These are phyloP conservation scores for Shargacucullia verbasci DNA, from an alignment of 2,888 invertebrate genomes.

Conservation along the genomic window DNA sequence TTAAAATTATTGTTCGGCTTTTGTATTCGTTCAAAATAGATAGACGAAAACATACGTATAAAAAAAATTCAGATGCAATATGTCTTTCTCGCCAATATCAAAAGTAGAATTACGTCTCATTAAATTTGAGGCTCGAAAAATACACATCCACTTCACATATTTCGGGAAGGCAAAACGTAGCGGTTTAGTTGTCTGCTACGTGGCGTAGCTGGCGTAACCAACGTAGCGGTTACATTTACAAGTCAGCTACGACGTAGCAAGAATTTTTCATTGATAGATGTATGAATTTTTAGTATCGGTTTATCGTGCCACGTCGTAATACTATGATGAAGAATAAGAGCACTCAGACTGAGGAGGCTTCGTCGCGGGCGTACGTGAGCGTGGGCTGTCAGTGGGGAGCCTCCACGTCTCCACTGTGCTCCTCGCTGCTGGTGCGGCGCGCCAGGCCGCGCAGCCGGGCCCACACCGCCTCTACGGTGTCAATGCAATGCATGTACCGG, in stretches of 20 bases:
- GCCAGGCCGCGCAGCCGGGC: background rate
- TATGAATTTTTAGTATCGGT: conserved; percentile 31
- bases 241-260: too few relatives aligned
- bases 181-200: too few relatives aligned
- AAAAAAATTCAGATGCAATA: too few relatives aligned
- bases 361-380: conserved; percentile 11
- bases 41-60: too few relatives aligned
- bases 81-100: too few relatives aligned
- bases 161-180: background rate
- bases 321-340: conserved; percentile 43
- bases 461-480: background rate
- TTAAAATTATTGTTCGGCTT: too few relatives aligned
- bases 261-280: background rate
- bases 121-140: too few relatives aligned
- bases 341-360: conserved; percentile 45
- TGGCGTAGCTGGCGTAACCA: too few relatives aligned
- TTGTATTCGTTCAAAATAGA: too few relatives aligned
- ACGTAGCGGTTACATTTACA: too few relatives aligned
- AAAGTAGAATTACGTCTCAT: too few relatives aligned
- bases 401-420: background rate
- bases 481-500: background rate
- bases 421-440: conserved; percentile 6
- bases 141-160: too few relatives aligned
- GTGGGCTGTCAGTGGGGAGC: conserved; percentile 27
- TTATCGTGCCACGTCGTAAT: conserved; percentile 21